Percentiles rank a stretch among this genome's conserved stretches.
Evolutionary conservation across 2,797 vertebrate species (phyloP).

Genomic region (Todus mexicanus): DNA sequence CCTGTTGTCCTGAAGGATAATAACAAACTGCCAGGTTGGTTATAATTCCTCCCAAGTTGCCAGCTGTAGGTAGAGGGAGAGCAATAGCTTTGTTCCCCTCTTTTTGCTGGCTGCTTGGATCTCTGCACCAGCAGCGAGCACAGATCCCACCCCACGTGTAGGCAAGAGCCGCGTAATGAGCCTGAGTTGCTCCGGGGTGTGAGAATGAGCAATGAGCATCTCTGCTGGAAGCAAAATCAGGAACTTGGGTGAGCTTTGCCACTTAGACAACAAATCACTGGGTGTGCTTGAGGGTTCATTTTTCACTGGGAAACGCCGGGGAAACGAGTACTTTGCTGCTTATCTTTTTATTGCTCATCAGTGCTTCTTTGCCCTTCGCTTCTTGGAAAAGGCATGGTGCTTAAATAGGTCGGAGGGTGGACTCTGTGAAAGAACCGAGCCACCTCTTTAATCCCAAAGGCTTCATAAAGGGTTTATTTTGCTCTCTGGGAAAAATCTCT

Average conservation of each 20-base stretch:
- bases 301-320: constrained; percentile 1
- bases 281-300: constrained; percentile 35
- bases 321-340: not conserved
- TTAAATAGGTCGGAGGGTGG: not conserved
- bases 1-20: not conserved
- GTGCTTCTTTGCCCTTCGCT: constrained; percentile 42
- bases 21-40: not conserved
- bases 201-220: constrained; percentile 40
- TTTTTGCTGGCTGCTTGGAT: not conserved
- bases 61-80: not conserved
- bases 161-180: not conserved
- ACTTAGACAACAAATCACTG: constrained; percentile 28
- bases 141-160: not conserved
- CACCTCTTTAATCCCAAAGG: constrained; percentile 28
- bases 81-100: accelerated
- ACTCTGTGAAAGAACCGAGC: not conserved
- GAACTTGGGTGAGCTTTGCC: constrained; percentile 34
- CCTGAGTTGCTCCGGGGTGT: not conserved
- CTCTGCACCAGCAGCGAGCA: not conserved
- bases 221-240: constrained; percentile 37
- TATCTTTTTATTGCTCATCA: constrained; percentile 52
- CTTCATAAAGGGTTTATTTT: constrained; percentile 34
- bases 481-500: not conserved
- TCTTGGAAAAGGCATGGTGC: not conserved
- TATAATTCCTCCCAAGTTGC: not conserved